Conservation (phyloP, 1,140 invertebrate genomes). For the Bursaphelenchus mucronatus region DNA sequence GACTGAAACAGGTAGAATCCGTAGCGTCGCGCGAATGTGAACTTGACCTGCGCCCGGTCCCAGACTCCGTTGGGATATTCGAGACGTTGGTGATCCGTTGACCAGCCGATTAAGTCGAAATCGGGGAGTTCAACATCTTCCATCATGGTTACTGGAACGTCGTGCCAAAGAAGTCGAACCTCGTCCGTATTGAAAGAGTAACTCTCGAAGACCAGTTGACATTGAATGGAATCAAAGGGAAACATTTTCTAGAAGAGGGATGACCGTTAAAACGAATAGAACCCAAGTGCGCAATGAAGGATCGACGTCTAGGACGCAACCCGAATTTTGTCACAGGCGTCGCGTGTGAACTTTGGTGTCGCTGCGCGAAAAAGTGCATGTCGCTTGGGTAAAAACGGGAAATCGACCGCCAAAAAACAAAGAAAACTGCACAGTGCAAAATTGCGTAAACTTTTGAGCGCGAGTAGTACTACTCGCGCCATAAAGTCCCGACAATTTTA, state of each 20-base stretch:
- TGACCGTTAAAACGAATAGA: background rate
- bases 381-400: too few relatives aligned
- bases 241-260: conserved; percentile 54
- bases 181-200: conserved; percentile 60
- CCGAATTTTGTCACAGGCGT: too few relatives aligned
- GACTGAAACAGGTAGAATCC: conserved; percentile 60
- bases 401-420: too few relatives aligned
- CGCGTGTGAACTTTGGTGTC: too few relatives aligned
- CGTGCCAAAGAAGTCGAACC: conserved; percentile 58
- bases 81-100: conserved; percentile 54
- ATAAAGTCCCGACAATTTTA: too few relatives aligned
- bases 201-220: conserved; percentile 52
- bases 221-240: conserved; percentile 59
- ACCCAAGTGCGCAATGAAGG: too few relatives aligned
- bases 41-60: conserved; percentile 58
- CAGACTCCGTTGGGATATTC: conserved; percentile 60
- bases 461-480: too few relatives aligned
- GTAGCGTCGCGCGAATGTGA: conserved; percentile 60
- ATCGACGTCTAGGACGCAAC: too few relatives aligned
- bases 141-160: conserved; percentile 60
- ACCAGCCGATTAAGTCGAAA: conserved; percentile 60
- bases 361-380: too few relatives aligned
- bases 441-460: too few relatives aligned
- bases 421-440: too few relatives aligned
- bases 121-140: conserved; percentile 60